Evolutionary conservation across 2,888 invertebrate genomes (phyloP), one percentile per base, ranked within the genome.

Genomic region (Drosophila algonquin): DNA sequence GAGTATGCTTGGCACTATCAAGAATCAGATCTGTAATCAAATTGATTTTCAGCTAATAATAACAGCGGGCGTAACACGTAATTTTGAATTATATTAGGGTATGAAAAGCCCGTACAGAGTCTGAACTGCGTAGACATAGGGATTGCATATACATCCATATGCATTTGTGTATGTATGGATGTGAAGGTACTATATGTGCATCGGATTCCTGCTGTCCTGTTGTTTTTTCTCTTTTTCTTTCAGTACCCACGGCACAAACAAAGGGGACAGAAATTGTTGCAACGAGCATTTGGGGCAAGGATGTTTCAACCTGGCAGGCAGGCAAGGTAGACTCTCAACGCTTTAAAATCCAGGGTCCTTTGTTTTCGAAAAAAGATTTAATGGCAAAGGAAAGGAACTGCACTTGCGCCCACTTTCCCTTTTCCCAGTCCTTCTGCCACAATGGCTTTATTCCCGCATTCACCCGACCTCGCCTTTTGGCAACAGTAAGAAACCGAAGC

Each of bases 211-310:
- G 55, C 21, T 51, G 46, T 46, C 48, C 54, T 52, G 51, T 76
- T 80, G 75, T 74, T 69, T 59, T 45, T 68, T 54, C 48, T 58
- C 52, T 63, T 73, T 79, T 74, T 70, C 70, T 72, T 67, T 61
- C 69, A 73, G 68, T 63, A 58, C 75, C 72, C 73, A 76, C 76
- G 62, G 75, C 75, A 69, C 60, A 63, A 75, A 80, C 82, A 69
- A 76, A 67, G 69, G 63, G 59, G 60, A 72, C 54, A 70, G 63
- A 75, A 75, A 75, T 63, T 77, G 75, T 81, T 73, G 64, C 81
- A 81, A 79, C 79, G 74, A 81, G 73, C 85, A 81, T 81, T 81
- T 75, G 73, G 82, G 70, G 68, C 82, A 85, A 85, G 75, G 81
- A 79, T 81, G 67, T 63, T 58, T 53, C 16, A n/a, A 57, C 40